Conservation (phyloP, 2,797 vertebrate genomes). For the Microhierax caerulescens region DNA sequence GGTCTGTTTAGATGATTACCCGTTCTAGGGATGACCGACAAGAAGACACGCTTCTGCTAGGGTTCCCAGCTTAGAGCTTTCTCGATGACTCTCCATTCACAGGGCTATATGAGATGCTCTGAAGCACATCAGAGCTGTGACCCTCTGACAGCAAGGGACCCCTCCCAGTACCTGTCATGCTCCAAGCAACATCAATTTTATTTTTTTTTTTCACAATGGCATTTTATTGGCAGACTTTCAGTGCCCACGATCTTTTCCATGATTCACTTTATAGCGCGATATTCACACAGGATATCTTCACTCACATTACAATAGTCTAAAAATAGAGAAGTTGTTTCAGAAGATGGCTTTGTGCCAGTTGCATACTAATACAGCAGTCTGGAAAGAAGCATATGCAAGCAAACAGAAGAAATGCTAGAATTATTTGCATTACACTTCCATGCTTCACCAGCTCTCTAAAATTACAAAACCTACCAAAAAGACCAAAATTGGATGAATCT, state of each 20-base stretch:
- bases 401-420: neutral
- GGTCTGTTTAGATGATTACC: neutral
- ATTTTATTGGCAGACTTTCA: neutral
- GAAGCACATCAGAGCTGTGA: neutral
- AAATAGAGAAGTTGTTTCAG: constrained; percentile 60
- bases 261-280: neutral
- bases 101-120: neutral
- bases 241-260: neutral
- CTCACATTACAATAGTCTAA: constrained; percentile 48
- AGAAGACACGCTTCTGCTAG: accelerated
- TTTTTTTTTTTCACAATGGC: neutral
- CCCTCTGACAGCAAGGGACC: accelerated
- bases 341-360: constrained; percentile 20
- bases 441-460: neutral
- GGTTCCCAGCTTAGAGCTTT: neutral
- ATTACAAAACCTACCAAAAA: neutral
- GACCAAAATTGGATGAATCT: neutral
- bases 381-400: neutral
- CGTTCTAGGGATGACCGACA: accelerated
- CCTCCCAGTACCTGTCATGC: neutral
- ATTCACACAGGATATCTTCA: constrained; percentile 35
- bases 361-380: constrained; percentile 1
- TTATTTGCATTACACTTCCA: neutral
- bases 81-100: accelerated
- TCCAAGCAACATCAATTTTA: neutral